A percentile compares a stretch with the other conserved stretches of the same genome.
Conservation (phyloP, 2,113 vertebrate genomes). For the Alligator mississippiensis region DNA sequence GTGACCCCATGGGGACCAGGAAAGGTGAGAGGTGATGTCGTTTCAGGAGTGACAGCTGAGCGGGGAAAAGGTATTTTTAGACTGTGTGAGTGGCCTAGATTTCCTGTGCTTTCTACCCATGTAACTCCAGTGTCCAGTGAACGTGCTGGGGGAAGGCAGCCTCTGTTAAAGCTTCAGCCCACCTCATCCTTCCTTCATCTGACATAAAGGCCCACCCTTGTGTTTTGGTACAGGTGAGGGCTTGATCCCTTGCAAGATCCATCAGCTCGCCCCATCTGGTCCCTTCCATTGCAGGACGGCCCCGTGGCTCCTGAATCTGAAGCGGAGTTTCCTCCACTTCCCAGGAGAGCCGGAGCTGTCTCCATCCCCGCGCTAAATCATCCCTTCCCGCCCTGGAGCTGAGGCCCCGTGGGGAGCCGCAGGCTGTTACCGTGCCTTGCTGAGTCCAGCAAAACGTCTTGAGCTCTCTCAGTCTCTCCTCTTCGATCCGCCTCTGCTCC, state of each 20-base stretch:
- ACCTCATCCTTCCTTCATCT: too few species aligned
- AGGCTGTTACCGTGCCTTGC: background rate
- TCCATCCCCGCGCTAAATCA: background rate
- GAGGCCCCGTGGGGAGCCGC: background rate
- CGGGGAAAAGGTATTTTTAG: background rate
- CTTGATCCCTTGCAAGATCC: too few species aligned
- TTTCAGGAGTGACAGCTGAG: background rate
- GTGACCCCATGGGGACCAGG: background rate
- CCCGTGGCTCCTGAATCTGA: too few species aligned
- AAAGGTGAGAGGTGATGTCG: background rate
- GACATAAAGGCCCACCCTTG: too few species aligned
- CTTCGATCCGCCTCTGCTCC: background rate
- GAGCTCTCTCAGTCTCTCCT: background rate
- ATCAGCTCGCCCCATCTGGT: too few species aligned
- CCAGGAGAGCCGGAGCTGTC: background rate
- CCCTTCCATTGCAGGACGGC: too few species aligned
- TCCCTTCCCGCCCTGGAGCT: background rate
- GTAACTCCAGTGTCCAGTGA: background rate
- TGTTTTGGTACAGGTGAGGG: too few species aligned
- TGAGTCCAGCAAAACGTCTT: background rate
- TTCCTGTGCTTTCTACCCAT: background rate
- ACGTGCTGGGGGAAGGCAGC: background rate
- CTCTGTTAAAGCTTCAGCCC: background rate
- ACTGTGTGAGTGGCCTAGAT: background rate
- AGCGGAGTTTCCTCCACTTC: too few species aligned